Conservation (phyloP, 2,113 vertebrate genomes). For the Scortum barcoo region DNA sequence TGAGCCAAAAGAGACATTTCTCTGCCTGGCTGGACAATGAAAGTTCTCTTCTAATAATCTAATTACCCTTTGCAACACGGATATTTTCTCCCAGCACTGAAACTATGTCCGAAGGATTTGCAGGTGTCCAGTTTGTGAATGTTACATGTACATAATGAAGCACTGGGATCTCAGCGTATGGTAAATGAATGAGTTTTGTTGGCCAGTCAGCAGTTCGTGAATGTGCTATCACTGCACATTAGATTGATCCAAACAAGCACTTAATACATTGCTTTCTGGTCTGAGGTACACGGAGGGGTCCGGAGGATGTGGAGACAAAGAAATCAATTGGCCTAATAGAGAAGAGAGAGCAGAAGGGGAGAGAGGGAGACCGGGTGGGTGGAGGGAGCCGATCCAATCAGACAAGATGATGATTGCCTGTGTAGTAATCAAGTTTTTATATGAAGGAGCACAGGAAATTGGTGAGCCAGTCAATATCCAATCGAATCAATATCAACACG, state of each 20-base stretch:
- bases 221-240: constrained; percentile 85
- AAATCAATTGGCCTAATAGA: constrained; percentile 75
- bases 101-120: constrained; percentile 17
- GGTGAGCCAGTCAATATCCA: constrained; percentile 68
- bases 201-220: constrained; percentile 83
- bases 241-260: constrained; percentile 87
- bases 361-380: constrained; percentile 1
- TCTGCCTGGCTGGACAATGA: neutral
- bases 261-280: constrained; percentile 84
- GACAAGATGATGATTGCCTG: constrained; percentile 53
- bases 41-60: constrained; percentile 24
- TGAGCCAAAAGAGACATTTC: neutral
- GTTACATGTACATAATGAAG: constrained; percentile 53
- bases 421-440: constrained; percentile 76
- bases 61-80: constrained; percentile 11
- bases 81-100: constrained; percentile 13
- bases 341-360: constrained; percentile 20
- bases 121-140: constrained; percentile 39
- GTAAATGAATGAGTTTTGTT: constrained; percentile 79
- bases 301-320: constrained; percentile 57
- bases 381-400: constrained; percentile 60
- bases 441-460: constrained; percentile 63
- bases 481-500: constrained; percentile 75
- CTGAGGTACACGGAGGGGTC: constrained; percentile 58
- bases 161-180: constrained; percentile 32